These are phyloP conservation scores for Lysandra coridon DNA, from an alignment of 2,888 invertebrate species.

Conservation along the genomic window DNA sequence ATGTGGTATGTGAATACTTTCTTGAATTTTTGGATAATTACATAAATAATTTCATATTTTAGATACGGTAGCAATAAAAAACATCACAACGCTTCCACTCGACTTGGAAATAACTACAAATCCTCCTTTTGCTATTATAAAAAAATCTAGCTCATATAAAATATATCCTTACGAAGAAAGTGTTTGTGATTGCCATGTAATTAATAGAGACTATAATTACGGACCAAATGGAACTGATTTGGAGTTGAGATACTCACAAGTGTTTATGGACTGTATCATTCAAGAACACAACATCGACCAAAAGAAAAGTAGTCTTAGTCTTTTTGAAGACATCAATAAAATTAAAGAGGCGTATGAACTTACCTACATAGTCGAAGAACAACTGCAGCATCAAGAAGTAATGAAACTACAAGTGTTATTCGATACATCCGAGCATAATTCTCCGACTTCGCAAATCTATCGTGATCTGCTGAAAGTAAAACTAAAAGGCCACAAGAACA, in stretches of 20 bases:
- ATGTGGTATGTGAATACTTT: neutral
- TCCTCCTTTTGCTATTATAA: slow-evolving; percentile 74
- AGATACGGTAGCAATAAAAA: slow-evolving; percentile 79
- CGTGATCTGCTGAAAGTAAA: slow-evolving; percentile 64
- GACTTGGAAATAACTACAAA: slow-evolving; percentile 69
- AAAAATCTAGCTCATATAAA: slow-evolving; percentile 63
- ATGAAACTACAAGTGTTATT: slow-evolving; percentile 72
- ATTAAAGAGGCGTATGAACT: slow-evolving; percentile 70
- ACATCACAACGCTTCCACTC: slow-evolving; percentile 75
- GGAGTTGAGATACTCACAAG: neutral
- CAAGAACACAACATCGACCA: slow-evolving; percentile 54
- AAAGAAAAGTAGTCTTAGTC: slow-evolving; percentile 58
- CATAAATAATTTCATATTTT: slow-evolving; percentile 42
- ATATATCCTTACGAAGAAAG: slow-evolving; percentile 57
- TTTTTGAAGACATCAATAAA: slow-evolving; percentile 71
- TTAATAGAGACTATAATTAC: slow-evolving; percentile 55
- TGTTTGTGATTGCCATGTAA: slow-evolving; percentile 55
- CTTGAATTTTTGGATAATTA: neutral
- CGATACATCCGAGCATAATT: slow-evolving; percentile 67
- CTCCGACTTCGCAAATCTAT: slow-evolving; percentile 64
- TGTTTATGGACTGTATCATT: neutral
- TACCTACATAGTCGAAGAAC: slow-evolving; percentile 61
- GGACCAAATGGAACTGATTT: slow-evolving; percentile 45
- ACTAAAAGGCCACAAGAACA: slow-evolving; percentile 72
- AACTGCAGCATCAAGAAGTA: slow-evolving; percentile 66